Base-by-base conservation (phyloP, 2,797 vertebrate genomes). In the Argyrosomus regius region DNA sequence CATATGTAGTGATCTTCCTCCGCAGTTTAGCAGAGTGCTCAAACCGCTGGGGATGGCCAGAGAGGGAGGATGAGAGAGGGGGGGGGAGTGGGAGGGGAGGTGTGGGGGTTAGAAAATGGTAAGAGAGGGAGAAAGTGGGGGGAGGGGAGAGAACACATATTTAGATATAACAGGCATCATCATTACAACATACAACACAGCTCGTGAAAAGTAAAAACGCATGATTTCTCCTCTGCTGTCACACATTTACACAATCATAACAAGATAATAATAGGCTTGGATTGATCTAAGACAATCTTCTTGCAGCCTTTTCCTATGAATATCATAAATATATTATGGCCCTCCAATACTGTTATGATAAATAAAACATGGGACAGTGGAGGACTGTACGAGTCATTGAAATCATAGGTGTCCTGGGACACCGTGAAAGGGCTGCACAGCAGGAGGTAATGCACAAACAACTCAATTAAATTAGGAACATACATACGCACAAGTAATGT, bases 11-110 rank as follows among this genome's bases (percentile, higher is more conserved):
- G 92, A 99, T 99, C 97, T 99, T 99, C 91, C 98, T 93, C 91
- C 98, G 96, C 92, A 99, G 96, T 92, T 99, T 99, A 74, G 98
- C 98, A 10, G 98, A 99, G 95, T 99, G 98, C 94, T 99, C 98
- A 93, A 99, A 99, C 91, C 98, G 96, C 98, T 99, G 91, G 75
- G 76, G 88, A 86, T 49, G 75, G 83, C 68, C 81, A 57, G 75
- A 86, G 72, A 75, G 35, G 45, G 46, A 78, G 49, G 67, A 63
- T 14, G 57, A 52, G 53, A 73, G 46, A n/a, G 10, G 3, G 28
- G 22, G 48, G 16, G 48, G 12, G 54, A 58, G 43, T 1, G 39
- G 63, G 12, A 56, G 64, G 58, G 66, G 77, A 18, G 46, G 35
- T 39, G 35, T 39, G 35, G 69, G 61, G 83, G 72, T 9, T 64